Conservation (phyloP, 2,888 invertebrate genomes). For the Chrysolina oricalcia region DNA sequence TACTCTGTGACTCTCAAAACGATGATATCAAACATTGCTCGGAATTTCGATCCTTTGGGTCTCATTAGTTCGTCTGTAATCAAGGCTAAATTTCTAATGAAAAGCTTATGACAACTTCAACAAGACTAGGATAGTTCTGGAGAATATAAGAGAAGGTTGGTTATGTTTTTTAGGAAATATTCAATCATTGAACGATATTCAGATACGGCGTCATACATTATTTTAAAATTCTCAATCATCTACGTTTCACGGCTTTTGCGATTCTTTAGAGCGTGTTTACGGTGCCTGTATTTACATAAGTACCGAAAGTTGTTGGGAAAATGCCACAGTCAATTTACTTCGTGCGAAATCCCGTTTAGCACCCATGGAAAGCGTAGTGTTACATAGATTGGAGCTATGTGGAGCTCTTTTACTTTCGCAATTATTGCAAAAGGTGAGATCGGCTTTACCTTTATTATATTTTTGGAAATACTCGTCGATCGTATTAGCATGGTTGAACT, state of each 20-base stretch:
- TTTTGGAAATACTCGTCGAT: constrained; percentile 53
- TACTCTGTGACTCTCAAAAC: constrained; percentile 29
- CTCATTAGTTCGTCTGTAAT: constrained; percentile 46
- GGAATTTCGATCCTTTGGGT: constrained; percentile 53
- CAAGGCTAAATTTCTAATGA: too few species aligned
- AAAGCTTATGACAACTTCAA: too few species aligned
- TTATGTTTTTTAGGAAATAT: too few species aligned
- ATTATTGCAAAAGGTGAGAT: constrained; percentile 37
- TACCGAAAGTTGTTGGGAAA: constrained; percentile 24
- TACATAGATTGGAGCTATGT: constrained; percentile 54
- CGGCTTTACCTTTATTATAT: constrained; percentile 31
- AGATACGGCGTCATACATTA: constrained; percentile 42
- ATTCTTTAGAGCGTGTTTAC: constrained; percentile 45
- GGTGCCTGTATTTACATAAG: constrained; percentile 45
- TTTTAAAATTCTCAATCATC: not conserved
- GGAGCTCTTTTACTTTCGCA: constrained; percentile 49
- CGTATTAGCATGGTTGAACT: too few species aligned
- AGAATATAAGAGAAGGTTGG: too few species aligned
- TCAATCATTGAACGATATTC: constrained; percentile 30
- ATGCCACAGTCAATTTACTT: constrained; percentile 25
- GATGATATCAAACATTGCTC: constrained; percentile 46
- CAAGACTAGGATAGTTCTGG: too few species aligned
- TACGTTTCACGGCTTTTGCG: constrained; percentile 50
- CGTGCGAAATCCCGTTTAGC: constrained; percentile 26
- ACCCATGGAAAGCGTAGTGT: constrained; percentile 50